Evolutionary conservation across 2,113 vertebrate genomes (phyloP), one percentile per base, ranked within the genome.

Genomic region (Albula glossodonta): DNA sequence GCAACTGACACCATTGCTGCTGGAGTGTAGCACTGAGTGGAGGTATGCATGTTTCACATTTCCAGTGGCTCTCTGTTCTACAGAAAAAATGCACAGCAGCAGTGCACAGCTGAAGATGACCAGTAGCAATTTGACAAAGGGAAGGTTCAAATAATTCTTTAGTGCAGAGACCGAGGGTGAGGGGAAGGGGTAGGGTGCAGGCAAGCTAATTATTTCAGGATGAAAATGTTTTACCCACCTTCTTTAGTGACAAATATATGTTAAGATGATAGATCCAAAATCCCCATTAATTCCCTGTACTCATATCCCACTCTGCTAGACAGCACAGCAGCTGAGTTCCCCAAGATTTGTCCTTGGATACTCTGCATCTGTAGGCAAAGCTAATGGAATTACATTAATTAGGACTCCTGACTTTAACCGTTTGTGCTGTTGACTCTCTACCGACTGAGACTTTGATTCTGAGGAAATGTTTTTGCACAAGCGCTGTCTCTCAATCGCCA

Each of bases 1-100:
- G 92, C 86, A 93, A 94, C 93, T 89, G 89, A 84, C 88, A 87
- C 90, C 60, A 66, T 15, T 89, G 88, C 87, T 89, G 89, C 90
- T 89, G 84, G 89, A 88, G 90, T 90, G 90, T 90, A 85, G 89
- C 89, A 90, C 81, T 89, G 22, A 74, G 70, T 74, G 70, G 70
- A 74, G 70, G 17, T 74, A 74, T 74, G 70, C 70, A 74, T 74
- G n/a, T 10, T 74, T 74, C 22, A n/a, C 25, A 17, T 17, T 22
- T 17, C 15, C 60, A 15, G 3, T 70, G 3, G 12, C 57, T 15
- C 57, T 2, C 57, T 15, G 12, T 15, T 12, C 15, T 19, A 15
- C 60, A 5, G 17, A 41, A 56, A 56, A n/a, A 74, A 31, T n/a
- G 22, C n/a, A 74, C 0, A 74, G 22, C 19, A 25, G 10, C 25